These are phyloP conservation scores for Caenorhabditis sp. DNA, from an alignment of 2,888 invertebrate species.

Conservation along the genomic window DNA sequence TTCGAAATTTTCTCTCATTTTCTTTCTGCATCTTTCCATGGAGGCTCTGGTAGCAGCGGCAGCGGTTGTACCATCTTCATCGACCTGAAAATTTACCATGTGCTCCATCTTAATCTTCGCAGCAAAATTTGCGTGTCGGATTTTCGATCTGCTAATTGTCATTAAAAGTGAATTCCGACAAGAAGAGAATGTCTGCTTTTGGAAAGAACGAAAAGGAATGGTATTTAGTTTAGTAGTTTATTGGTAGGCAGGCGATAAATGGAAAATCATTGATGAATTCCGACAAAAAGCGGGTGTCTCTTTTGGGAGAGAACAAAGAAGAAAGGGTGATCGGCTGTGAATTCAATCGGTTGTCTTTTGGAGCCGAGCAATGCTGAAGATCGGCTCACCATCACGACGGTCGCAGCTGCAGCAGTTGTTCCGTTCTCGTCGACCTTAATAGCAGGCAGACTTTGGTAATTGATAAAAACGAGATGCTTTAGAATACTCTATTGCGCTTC, in stretches of 20 bases:
- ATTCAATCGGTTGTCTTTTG: neutral
- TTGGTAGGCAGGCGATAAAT: too few species aligned
- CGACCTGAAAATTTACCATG: constrained; percentile 64
- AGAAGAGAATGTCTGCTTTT: constrained; percentile 38
- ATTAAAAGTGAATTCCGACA: constrained; percentile 52
- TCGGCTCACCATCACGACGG: constrained; percentile 2
- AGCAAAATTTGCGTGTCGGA: too few species aligned
- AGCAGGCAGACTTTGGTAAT: too few species aligned
- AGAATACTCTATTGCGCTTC: too few species aligned
- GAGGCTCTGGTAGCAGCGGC: neutral
- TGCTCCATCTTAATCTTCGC: too few species aligned
- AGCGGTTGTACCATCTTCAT: constrained; percentile 60
- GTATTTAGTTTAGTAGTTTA: too few species aligned
- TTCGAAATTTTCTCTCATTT: constrained; percentile 1
- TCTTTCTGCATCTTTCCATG: constrained; percentile 5
- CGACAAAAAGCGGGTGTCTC: constrained; percentile 44
- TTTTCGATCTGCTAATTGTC: too few species aligned
- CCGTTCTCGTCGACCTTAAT: constrained; percentile 46
- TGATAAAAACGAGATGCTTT: too few species aligned
- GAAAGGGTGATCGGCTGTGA: constrained; percentile 71
- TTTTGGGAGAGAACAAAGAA: constrained; percentile 60
- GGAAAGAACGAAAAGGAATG: constrained; percentile 65
- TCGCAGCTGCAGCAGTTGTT: constrained; percentile 52
- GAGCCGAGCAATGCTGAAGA: neutral
- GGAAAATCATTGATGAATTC: constrained; percentile 18